These are phyloP conservation scores for Decapterus maruadsi DNA, from an alignment of 2,797 vertebrate species.

Conservation along the genomic window DNA sequence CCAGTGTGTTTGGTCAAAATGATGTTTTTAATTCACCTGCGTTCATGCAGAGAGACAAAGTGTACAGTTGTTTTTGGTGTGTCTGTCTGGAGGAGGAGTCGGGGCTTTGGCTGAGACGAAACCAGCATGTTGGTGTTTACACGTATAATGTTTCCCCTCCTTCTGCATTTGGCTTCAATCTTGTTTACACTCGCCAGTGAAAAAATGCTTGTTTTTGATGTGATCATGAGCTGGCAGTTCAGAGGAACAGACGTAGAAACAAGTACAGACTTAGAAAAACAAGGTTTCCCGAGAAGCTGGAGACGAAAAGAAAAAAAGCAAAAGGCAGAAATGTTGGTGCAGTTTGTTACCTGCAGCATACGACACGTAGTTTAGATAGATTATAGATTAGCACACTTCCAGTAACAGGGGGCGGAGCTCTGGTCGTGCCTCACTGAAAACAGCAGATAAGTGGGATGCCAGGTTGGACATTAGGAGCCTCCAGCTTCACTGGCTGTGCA, in stretches of 20 bases:
- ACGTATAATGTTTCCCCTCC: neutral
- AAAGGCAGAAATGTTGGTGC: neutral
- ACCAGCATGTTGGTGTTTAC: neutral
- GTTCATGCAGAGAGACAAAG: neutral
- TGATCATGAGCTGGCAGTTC: neutral
- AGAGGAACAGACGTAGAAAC: neutral
- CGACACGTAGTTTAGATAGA: neutral
- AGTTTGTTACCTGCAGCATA: neutral
- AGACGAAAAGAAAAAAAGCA: neutral
- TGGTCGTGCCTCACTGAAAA: neutral
- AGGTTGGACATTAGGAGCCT: neutral
- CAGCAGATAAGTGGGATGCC: neutral
- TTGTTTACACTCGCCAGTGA: neutral
- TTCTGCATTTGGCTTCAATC: neutral
- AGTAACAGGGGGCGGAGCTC: neutral
- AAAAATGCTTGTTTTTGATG: constrained; percentile 9
- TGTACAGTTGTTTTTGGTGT: neutral
- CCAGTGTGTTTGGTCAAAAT: neutral
- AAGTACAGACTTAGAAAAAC: too few species aligned
- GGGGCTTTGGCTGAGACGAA: neutral
- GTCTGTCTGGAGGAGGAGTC: too few species aligned
- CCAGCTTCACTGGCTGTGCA: constrained; percentile 6
- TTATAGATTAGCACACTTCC: neutral
- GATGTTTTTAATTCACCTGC: neutral
- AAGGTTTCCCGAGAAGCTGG: too few species aligned